These are phyloP conservation scores for Alethe diademata DNA, from an alignment of 2,113 vertebrate genomes.

Conservation along the genomic window DNA sequence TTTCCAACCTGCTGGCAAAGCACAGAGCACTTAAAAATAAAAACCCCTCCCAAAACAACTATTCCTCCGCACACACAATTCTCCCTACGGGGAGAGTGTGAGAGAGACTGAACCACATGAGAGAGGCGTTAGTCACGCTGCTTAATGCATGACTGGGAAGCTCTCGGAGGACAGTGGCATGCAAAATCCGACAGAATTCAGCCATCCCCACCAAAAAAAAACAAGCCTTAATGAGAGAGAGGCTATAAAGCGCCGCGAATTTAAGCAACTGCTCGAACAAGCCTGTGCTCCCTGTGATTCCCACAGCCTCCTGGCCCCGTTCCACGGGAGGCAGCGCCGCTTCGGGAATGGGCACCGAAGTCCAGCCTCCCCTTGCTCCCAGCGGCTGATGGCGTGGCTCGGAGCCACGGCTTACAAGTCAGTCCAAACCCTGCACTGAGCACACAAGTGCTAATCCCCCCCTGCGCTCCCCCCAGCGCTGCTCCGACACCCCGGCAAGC, in stretches of 20 bases:
- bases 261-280: slow-evolving; percentile 29
- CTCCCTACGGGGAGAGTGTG: slow-evolving; percentile 26
- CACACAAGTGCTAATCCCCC: not conserved
- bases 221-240: slow-evolving; percentile 11
- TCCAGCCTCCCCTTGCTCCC: slow-evolving; percentile 12
- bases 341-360: slow-evolving; percentile 17
- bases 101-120: slow-evolving; percentile 59
- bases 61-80: slow-evolving; percentile 41
- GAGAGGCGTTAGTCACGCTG: slow-evolving; percentile 63
- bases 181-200: slow-evolving; percentile 47
- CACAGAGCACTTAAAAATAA: slow-evolving; percentile 41
- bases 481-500: not conserved
- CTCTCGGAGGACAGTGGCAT: slow-evolving; percentile 42
- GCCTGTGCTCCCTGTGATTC: slow-evolving; percentile 16
- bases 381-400: not conserved
- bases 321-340: slow-evolving; percentile 16
- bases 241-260: not conserved
- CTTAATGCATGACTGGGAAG: slow-evolving; percentile 68
- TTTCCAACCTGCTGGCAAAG: slow-evolving; percentile 46
- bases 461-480: not conserved
- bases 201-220: not conserved
- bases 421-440: not conserved
- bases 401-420: not conserved
- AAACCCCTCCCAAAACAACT: slow-evolving; percentile 65
- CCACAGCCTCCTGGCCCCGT: slow-evolving; percentile 34